Base-by-base conservation (phyloP, 2,797 vertebrate genomes). In the Toxotes lorentzi region DNA sequence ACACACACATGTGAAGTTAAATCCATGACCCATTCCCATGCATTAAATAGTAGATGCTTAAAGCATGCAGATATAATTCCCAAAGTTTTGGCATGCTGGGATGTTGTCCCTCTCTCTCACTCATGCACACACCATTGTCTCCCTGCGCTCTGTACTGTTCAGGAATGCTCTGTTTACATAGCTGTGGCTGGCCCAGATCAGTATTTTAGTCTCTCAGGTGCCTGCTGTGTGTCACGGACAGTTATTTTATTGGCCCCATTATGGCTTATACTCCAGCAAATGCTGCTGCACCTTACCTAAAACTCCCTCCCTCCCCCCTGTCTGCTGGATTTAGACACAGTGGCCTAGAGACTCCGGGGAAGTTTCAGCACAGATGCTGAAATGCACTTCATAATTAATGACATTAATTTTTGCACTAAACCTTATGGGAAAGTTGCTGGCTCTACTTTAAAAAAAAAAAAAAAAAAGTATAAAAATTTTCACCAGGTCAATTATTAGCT, bases 101-200 rank as follows among this genome's bases (percentile, higher is more conserved):
- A 2, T 48, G 6, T 56, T 24, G n/a, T 73, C 23, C 35, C 32
- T 0, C 3, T 30, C 48, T 54, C 27, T 56, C 7, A 7, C 6
- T 59, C 14, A 54, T 4, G 4, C 61, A 30, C 74, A 21, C 43
- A 23, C 32, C 30, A 13, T 30, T 16, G 43, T 60, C 64, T 58
- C 59, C 24, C 67, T 57, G 43, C 53, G 11, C 68, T 71, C 69
- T 83, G 71, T 35, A 34, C 73, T 43, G 41, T 59, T 79, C 63
- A 86, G 91, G 92, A 94, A 93, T 92, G 92, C 76, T 83, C 43
- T 94, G 91, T 94, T 94, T 93, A 93, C 86, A 84, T 86, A 90
- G 90, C 88, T 75, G 86, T 50, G 78, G 30, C 81, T 80, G 79
- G 87, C 63, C 66, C 69, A 73, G 84, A 82, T 90, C 68, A 63